Conservation (phyloP, 1,140 invertebrate genomes). For the Leptoteleia sp. region DNA sequence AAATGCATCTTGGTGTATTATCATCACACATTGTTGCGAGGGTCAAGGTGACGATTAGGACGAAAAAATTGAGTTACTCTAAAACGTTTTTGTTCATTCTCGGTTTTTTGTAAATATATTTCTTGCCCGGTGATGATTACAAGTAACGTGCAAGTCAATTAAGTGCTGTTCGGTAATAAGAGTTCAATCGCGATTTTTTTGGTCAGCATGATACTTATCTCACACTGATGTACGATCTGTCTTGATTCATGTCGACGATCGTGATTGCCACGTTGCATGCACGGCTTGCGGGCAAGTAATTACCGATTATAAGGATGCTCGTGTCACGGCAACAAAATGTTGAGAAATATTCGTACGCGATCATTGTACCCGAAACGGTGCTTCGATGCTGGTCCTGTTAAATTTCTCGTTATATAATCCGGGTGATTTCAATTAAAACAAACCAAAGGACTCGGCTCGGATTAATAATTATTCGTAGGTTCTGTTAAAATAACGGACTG, state of each 20-base stretch:
- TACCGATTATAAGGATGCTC: slow-evolving; percentile 63
- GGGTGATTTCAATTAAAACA: slow-evolving; percentile 4
- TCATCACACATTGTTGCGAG: background rate
- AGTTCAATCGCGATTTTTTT: slow-evolving; percentile 56
- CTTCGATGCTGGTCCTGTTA: slow-evolving; percentile 15
- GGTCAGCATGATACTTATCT: slow-evolving; percentile 52
- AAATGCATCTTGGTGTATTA: slow-evolving; percentile 3
- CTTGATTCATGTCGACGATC: slow-evolving; percentile 57
- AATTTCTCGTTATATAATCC: slow-evolving; percentile 22
- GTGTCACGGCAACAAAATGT: slow-evolving; percentile 44
- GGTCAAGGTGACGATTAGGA: background rate
- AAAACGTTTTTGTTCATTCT: slow-evolving; percentile 5
- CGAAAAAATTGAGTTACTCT: slow-evolving; percentile 9
- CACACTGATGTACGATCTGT: slow-evolving; percentile 55
- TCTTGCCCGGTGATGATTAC: slow-evolving; percentile 33
- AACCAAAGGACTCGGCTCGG: background rate
- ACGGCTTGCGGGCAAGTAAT: slow-evolving; percentile 57
- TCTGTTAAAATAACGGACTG: background rate
- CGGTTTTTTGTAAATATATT: slow-evolving; percentile 21
- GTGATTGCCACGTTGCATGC: slow-evolving; percentile 61
- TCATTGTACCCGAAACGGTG: slow-evolving; percentile 22
- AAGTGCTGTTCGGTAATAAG: slow-evolving; percentile 54
- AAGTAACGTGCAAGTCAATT: slow-evolving; percentile 43
- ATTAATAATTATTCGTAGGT: slow-evolving; percentile 5
- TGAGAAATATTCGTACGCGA: slow-evolving; percentile 24